A percentile compares a stretch with the other conserved stretches of the same genome.
These are phyloP conservation scores for Pseudotriccus pelzelni DNA, from an alignment of 2,797 vertebrate species.

Conservation along the genomic window DNA sequence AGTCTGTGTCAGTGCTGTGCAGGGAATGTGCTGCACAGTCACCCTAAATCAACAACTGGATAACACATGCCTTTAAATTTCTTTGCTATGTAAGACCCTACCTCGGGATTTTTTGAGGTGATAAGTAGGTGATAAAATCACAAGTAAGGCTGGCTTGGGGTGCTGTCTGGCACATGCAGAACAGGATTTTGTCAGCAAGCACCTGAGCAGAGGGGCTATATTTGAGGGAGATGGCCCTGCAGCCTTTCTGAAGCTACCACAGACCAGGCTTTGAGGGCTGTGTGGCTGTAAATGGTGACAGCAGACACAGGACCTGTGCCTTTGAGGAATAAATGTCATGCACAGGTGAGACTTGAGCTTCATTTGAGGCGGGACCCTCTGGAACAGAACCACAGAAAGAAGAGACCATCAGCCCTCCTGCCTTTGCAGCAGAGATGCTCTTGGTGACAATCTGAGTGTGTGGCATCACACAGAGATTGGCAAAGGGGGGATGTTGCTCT, in stretches of 20 bases:
- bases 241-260: not conserved
- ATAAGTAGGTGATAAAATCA: not conserved
- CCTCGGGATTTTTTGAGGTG: not conserved
- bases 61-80: not conserved
- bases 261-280: not conserved
- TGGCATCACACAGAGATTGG: not conserved
- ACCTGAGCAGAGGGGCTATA: not conserved
- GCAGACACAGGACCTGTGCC: not conserved
- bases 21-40: not conserved
- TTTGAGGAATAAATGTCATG: not conserved
- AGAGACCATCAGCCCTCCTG: not conserved
- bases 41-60: not conserved
- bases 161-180: not conserved
- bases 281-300: not conserved
- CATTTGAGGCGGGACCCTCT: not conserved
- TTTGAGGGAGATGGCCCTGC: not conserved
- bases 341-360: not conserved
- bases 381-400: not conserved
- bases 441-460: not conserved
- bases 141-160: not conserved
- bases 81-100: not conserved
- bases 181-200: not conserved
- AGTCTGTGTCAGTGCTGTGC: not conserved
- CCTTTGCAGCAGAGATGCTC: not conserved
- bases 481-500: conserved; percentile 6